Evolutionary conservation across 2,888 invertebrate species (phyloP), one percentile per base, ranked within the genome.

Genomic region (Dermolepida albohirtum): DNA sequence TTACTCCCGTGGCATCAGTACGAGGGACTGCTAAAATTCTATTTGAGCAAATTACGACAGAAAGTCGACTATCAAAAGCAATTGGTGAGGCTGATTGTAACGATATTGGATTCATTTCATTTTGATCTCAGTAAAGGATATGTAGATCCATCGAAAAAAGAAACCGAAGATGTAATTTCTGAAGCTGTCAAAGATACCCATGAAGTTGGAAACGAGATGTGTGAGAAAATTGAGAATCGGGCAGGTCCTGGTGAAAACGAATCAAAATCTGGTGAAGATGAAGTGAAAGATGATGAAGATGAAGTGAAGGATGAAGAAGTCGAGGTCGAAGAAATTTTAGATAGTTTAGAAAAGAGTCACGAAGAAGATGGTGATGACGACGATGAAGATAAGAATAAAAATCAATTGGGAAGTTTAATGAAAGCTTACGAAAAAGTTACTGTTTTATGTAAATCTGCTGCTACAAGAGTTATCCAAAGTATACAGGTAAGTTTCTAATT

Each of bases 1-100:
- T 83, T 93, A 54, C 84, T 97, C 40, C 94, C 96, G 0, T 98
- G 98, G 98, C 89, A 92, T 77, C 92, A 93, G 68, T 98, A 98
- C 77, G 92, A 94, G 78, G 87, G 90, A 0, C 86, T 96, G 40
- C 84, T 98, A 2, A 92, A 92, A 74, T 87, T 89, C 75, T 97
- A 96, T 81, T 84, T 98, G 40, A 86, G 87, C 65, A 90, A 92
- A 83, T 86, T 98, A 79, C 87, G 91, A 0, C 86, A 87, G 55
- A 88, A 90, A 7, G 82, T 88, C 0, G 92, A 93, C 41, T 90
- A 90, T 79, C 96, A 96, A 77, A 95, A 93, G 75, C 94, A 96
- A 76, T 85, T 93, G 67, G 92, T 96, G 7, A 87, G 92, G 66
- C 86, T 94, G 66, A 86, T 93, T 11, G 89, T 92, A 0, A 89